phyloP scores from a whole-genome alignment of 2,888 invertebrate genomes.

The Drosophila tripunctata region DNA sequence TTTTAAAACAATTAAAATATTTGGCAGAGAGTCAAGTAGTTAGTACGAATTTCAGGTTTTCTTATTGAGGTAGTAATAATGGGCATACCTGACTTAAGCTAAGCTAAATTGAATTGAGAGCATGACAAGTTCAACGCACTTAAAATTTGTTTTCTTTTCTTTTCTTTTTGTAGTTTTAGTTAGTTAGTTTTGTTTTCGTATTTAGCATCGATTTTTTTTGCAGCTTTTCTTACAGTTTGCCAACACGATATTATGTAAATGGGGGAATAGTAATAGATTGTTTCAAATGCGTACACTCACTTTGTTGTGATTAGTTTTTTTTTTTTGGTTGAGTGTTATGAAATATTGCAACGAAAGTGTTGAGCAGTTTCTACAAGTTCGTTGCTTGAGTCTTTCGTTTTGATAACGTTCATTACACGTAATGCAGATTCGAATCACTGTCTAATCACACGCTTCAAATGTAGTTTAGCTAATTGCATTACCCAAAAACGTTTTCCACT shows the following conservation, averaged over 20 bases:
- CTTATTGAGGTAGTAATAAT: background rate
- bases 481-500: background rate
- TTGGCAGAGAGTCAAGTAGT: background rate
- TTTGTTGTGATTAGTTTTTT: constrained; percentile 10
- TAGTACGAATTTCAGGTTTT: background rate
- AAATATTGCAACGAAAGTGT: constrained; percentile 38
- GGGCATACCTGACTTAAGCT: background rate
- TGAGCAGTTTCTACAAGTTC: constrained; percentile 30
- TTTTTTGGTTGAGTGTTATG: constrained; percentile 12
- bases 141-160: background rate
- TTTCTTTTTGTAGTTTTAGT: constrained; percentile 8
- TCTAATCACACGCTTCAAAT: constrained; percentile 17
- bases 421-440: background rate
- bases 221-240: constrained; percentile 21
- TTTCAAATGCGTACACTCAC: constrained; percentile 39
- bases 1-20: background rate
- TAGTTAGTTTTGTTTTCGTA: constrained; percentile 24
- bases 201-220: constrained; percentile 22
- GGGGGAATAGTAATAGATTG: constrained; percentile 33
- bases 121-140: constrained; percentile 1
- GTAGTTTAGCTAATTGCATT: constrained; percentile 5
- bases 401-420: constrained; percentile 6
- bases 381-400: constrained; percentile 48
- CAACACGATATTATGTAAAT: constrained; percentile 50
- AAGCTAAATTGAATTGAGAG: constrained; percentile 8